Percentiles rank a stretch among this genome's conserved stretches.
Evolutionary conservation across 2,888 invertebrate genomes (phyloP).

Genomic region (Dioctria linearis): DNA sequence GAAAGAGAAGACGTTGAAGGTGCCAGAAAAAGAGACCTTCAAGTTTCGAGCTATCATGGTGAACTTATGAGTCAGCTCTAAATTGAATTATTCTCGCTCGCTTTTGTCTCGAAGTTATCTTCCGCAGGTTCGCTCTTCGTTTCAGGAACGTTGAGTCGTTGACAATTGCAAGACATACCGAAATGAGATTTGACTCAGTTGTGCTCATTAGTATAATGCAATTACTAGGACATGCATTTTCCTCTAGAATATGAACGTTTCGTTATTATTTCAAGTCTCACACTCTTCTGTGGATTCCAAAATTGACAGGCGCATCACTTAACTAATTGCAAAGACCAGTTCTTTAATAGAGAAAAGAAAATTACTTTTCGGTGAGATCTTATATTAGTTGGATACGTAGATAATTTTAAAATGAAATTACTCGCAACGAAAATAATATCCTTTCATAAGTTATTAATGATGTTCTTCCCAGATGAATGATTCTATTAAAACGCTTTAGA

Average conservation of each 20-base stretch:
- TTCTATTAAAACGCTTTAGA: background rate
- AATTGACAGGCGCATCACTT: background rate
- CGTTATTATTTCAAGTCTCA: background rate
- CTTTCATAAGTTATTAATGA: background rate
- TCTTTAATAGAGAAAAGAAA: background rate
- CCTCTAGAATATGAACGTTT: background rate
- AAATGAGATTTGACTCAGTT: conserved; percentile 19
- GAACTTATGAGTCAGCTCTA: conserved; percentile 20
- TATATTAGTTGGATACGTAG: background rate
- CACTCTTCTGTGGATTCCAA: background rate
- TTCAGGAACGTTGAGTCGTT: background rate
- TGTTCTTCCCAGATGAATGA: background rate
- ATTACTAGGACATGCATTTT: conserved; percentile 5
- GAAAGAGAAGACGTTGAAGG: background rate
- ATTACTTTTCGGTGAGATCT: background rate
- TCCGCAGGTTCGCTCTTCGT: background rate
- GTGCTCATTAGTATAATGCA: conserved; percentile 33
- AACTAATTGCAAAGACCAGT: background rate
- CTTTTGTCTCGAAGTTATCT: conserved; percentile 9
- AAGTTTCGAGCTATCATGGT: conserved; percentile 22
- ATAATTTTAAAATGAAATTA: background rate
- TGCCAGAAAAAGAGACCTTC: conserved; percentile 1
- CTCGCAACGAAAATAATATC: background rate
- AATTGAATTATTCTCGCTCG: conserved; percentile 24
- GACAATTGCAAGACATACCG: conserved; percentile 13